Percentiles rank a stretch among this genome's conserved stretches.
phyloP scores from a whole-genome alignment of 2,113 vertebrate species.

The Protobothrops mucrosquamatus region DNA sequence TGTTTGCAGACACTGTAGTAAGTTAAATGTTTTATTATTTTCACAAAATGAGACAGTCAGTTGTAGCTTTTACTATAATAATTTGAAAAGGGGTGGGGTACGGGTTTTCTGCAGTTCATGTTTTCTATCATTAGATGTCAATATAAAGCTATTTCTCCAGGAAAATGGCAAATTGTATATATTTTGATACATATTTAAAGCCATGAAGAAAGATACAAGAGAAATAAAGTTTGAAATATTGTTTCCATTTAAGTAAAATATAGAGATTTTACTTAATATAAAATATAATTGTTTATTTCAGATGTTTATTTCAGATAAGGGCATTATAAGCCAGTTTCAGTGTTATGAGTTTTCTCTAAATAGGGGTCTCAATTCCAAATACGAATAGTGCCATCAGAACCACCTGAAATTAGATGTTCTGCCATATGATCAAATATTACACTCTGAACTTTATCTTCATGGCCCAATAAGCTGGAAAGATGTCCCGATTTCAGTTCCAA shows the following conservation, averaged over 20 bases:
- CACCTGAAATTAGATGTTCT: slow-evolving; percentile 62
- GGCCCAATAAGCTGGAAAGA: slow-evolving; percentile 64
- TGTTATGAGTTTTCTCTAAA: fast-evolving
- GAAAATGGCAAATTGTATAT: slow-evolving; percentile 30
- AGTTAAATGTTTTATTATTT: slow-evolving; percentile 7
- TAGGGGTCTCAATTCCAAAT: slow-evolving; percentile 57
- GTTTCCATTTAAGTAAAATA: slow-evolving; percentile 42
- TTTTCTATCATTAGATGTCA: slow-evolving; percentile 78
- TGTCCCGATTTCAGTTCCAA: slow-evolving; percentile 66
- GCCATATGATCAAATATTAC: slow-evolving; percentile 62
- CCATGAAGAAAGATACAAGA: slow-evolving; percentile 27
- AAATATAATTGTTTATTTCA: slow-evolving; percentile 8
- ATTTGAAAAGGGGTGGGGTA: slow-evolving; percentile 1
- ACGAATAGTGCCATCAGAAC: slow-evolving; percentile 60
- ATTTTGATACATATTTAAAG: slow-evolving; percentile 21
- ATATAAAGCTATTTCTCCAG: slow-evolving; percentile 69
- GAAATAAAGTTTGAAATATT: slow-evolving; percentile 39
- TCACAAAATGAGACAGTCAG: slow-evolving; percentile 41
- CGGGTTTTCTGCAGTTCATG: slow-evolving; percentile 69
- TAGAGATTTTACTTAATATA: neutral
- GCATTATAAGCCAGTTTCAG: slow-evolving; percentile 1
- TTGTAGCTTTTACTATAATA: slow-evolving; percentile 43
- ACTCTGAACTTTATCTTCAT: slow-evolving; percentile 59
- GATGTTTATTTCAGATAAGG: slow-evolving; percentile 5
- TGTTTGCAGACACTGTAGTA: slow-evolving; percentile 31